Evolutionary conservation across 2,113 vertebrate species (phyloP).

Genomic region (Chascanopsetta lugubris): DNA sequence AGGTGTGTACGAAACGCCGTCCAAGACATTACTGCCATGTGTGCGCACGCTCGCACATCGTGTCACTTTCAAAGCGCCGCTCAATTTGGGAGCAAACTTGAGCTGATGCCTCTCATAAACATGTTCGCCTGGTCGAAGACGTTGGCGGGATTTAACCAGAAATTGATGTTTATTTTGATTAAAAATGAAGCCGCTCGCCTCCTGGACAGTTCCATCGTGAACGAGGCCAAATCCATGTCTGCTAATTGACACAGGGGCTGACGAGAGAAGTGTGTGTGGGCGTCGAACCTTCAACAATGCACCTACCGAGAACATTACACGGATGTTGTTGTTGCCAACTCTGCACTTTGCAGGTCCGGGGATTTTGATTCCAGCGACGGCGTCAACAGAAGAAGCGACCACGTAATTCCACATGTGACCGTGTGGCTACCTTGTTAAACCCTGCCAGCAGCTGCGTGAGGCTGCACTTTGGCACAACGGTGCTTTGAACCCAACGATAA

Average conservation of each 20-base stretch:
- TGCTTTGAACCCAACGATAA: background rate
- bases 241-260: no score
- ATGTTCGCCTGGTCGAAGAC: background rate
- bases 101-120: background rate
- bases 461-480: background rate
- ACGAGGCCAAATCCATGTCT: background rate
- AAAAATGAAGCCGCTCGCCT: background rate
- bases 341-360: background rate
- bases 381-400: background rate
- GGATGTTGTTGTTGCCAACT: background rate
- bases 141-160: background rate
- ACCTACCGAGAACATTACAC: background rate
- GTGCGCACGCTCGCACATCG: background rate
- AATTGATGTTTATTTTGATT: background rate
- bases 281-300: background rate
- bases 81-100: background rate
- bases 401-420: background rate
- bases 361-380: background rate
- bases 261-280: no score
- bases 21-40: constrained; percentile 5
- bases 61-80: constrained; percentile 17
- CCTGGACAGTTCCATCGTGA: background rate
- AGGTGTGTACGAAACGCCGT: constrained; percentile 4
- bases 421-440: background rate
- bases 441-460: background rate